Base-by-base conservation (phyloP, 2,113 vertebrate species). In the Cinclus mexicanus region DNA sequence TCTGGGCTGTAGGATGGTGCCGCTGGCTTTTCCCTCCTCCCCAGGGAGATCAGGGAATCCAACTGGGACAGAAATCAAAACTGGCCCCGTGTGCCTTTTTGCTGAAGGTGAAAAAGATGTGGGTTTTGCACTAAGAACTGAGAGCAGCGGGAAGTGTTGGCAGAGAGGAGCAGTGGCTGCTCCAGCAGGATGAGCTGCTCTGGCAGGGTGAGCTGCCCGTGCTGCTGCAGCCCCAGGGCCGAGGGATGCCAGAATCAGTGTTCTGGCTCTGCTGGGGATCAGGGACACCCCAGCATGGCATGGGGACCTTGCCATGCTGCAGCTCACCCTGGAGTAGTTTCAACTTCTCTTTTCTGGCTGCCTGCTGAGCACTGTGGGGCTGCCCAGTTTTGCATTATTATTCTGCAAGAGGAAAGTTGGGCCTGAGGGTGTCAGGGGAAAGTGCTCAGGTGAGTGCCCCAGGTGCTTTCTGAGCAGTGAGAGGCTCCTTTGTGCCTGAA, bases 361-460 rank as follows among this genome's bases (percentile, higher is more conserved):
- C 31, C 47, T 0, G 4, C 68, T 80, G 68, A 56, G 85, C 44
- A 2, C 2, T 6, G 20, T 0, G 3, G 46, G 42, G n/a, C 61
- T 75, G 65, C 61, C 53, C 15, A 0, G 1, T 33, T 87, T 50
- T 57, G 57, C n/a, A 5, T 55, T 57, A 3, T n/a, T 29, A 4
- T 44, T 82, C 76, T 61, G 53, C 87, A 29, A 82, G 87, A 4
- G 61, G 49, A 41, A 68, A 60, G 19, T 8, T 21, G 29, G 19
- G 60, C 44, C 11, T 7, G 53, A 35, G n/a, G 46, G n/a, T 63
- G 59, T 4, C 17, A 12, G 33, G 59, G 49, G 8, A 39, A 28
- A 18, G 5, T 1, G 1, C 84, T 53, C 42, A 44, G 57, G 82
- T 82, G 84, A 90, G 59, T 22, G 49, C 8, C 28, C 25, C 0